Evolutionary conservation across 2,113 vertebrate genomes (phyloP).

Genomic region (Athene cunicularia): DNA sequence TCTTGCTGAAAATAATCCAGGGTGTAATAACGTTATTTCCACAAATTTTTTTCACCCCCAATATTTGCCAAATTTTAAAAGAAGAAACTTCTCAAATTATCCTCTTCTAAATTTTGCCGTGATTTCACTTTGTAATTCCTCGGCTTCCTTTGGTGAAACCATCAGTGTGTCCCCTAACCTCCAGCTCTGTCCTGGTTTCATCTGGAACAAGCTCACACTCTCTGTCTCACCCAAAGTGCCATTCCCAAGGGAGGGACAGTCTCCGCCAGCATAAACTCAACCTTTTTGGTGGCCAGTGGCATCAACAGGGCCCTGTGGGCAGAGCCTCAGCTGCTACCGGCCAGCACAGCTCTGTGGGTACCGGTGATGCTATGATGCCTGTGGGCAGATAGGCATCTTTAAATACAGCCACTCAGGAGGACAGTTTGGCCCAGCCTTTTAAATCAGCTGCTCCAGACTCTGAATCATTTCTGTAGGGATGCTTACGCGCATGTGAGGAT

Average conservation of each 20-base stretch:
- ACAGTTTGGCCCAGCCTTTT: neutral
- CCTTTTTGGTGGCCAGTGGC: neutral
- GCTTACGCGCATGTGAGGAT: fast-evolving
- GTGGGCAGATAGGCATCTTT: neutral
- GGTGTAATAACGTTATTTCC: neutral
- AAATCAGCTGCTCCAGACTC: neutral
- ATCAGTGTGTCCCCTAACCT: neutral
- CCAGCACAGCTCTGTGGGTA: neutral
- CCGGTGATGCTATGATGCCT: neutral
- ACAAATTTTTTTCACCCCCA: fast-evolving
- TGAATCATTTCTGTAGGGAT: neutral
- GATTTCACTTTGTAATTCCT: neutral
- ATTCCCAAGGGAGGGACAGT: neutral
- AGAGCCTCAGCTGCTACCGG: neutral
- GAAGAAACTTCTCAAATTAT: neutral
- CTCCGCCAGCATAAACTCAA: neutral
- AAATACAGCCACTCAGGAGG: neutral
- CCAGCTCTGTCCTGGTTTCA: neutral
- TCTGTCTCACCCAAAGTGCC: neutral
- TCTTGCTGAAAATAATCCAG: neutral
- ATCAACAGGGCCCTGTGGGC: neutral
- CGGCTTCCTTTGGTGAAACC: neutral
- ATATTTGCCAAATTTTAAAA: neutral
- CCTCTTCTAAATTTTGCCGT: neutral
- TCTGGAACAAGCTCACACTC: neutral